Evolutionary conservation across 2,113 vertebrate species (phyloP).

Genomic region (Athene noctua): DNA sequence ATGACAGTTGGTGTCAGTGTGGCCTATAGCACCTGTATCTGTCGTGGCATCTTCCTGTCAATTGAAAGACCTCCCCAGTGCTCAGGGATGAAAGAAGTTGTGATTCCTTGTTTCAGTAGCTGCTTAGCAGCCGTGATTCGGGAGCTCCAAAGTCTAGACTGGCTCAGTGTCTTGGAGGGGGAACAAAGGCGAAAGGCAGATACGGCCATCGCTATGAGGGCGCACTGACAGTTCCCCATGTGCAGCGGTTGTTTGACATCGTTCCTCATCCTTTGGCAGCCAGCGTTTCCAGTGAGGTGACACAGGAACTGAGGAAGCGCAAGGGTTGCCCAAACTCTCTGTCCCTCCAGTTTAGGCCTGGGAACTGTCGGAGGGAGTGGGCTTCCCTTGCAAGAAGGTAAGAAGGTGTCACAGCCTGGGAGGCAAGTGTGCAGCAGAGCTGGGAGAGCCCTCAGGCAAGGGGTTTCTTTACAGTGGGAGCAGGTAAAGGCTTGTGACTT

Average conservation of each 20-base stretch:
- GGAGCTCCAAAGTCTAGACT: not conserved
- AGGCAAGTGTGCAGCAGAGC: not conserved
- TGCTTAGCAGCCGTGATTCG: not conserved
- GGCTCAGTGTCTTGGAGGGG: not conserved
- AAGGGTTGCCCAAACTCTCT: not conserved
- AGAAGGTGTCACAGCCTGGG: too few species aligned
- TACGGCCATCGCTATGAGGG: fast-evolving
- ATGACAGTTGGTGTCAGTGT: not conserved
- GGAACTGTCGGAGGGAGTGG: not conserved
- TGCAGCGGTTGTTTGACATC: not conserved
- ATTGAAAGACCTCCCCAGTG: not conserved
- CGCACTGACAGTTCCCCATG: not conserved
- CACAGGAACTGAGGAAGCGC: not conserved
- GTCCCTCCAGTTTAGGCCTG: not conserved
- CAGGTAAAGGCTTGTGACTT: not conserved
- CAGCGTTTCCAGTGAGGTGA: not conserved
- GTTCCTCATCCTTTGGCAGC: not conserved
- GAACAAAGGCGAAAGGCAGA: not conserved
- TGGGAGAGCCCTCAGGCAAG: not conserved
- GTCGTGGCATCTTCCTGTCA: not conserved
- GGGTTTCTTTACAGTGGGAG: not conserved
- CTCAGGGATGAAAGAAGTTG: not conserved
- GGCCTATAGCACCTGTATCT: not conserved
- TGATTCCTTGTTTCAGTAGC: not conserved
- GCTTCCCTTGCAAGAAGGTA: not conserved